These are phyloP conservation scores for Achlya flavicornis DNA, from an alignment of 2,888 invertebrate genomes.

Conservation along the genomic window DNA sequence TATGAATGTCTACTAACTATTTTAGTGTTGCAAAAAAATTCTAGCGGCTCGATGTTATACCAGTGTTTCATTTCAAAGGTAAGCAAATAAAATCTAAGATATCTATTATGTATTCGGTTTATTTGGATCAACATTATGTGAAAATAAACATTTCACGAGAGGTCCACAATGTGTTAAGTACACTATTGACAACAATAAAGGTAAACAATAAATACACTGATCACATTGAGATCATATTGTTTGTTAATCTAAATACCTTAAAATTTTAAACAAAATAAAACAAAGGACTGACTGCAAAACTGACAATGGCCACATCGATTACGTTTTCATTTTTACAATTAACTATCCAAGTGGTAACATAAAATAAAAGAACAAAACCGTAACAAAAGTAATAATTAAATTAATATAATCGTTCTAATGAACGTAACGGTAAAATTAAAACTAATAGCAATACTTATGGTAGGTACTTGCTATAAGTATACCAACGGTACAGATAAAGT, in stretches of 20 bases:
- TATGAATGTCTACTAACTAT: too few relatives aligned
- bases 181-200: slow-evolving; percentile 73
- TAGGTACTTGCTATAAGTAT: slow-evolving; percentile 29
- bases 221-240: slow-evolving; percentile 77
- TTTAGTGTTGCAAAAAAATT: neutral
- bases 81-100: slow-evolving; percentile 1
- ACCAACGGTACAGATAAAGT: slow-evolving; percentile 18
- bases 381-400: slow-evolving; percentile 59
- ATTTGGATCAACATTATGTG: slow-evolving; percentile 18
- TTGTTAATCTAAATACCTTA: slow-evolving; percentile 74
- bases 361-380: slow-evolving; percentile 58
- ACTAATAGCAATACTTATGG: slow-evolving; percentile 43
- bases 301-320: slow-evolving; percentile 75
- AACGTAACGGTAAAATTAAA: slow-evolving; percentile 48
- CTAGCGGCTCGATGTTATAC: neutral
- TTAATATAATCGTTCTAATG: slow-evolving; percentile 37
- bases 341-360: slow-evolving; percentile 72
- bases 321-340: slow-evolving; percentile 44
- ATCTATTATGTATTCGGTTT: neutral
- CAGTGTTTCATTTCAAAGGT: slow-evolving; percentile 1
- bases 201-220: slow-evolving; percentile 81
- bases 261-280: slow-evolving; percentile 61
- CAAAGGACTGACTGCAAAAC: slow-evolving; percentile 55
- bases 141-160: slow-evolving; percentile 29
- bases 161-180: slow-evolving; percentile 66